A percentile compares a stretch with the other conserved stretches of the same genome.
These are phyloP conservation scores for Drosophila repleta DNA, from an alignment of 1,140 invertebrate genomes.

Conservation along the genomic window DNA sequence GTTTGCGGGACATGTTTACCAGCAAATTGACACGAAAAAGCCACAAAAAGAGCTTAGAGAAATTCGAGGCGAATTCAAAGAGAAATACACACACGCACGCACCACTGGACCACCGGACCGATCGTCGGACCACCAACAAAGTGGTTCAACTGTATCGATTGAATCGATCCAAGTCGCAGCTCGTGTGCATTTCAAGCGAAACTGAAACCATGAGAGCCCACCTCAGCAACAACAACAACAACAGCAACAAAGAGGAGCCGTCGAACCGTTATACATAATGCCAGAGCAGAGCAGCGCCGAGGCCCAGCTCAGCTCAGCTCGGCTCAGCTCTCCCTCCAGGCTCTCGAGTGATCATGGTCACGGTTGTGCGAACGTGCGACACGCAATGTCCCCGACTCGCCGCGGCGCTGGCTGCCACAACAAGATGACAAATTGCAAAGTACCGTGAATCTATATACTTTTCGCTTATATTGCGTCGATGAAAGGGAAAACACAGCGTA, in stretches of 20 bases:
- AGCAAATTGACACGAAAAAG: slow-evolving; percentile 70
- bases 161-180: slow-evolving; percentile 7
- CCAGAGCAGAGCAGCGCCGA: not conserved
- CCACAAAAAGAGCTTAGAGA: slow-evolving; percentile 62
- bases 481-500: slow-evolving; percentile 35
- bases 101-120: slow-evolving; percentile 63
- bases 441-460: slow-evolving; percentile 6
- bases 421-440: slow-evolving; percentile 45
- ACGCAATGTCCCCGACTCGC: slow-evolving; percentile 26
- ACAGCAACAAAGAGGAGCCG: slow-evolving; percentile 37
- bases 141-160: slow-evolving; percentile 36
- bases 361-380: slow-evolving; percentile 47
- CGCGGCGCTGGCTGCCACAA: slow-evolving; percentile 9
- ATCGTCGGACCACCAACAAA: slow-evolving; percentile 50
- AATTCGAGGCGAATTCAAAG: slow-evolving; percentile 60
- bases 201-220: slow-evolving; percentile 50
- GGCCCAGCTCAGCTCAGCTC: not conserved
- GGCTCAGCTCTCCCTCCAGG: not conserved
- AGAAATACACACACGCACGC: slow-evolving; percentile 32
- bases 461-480: not conserved
- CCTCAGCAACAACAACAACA: slow-evolving; percentile 2
- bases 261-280: slow-evolving; percentile 4
- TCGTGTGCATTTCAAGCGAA: slow-evolving; percentile 56
- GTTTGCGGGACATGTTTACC: slow-evolving; percentile 65
- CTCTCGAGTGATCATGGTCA: slow-evolving; percentile 25